Conservation (phyloP, 2,888 invertebrate species). For the Tenthredo distinguenda region DNA sequence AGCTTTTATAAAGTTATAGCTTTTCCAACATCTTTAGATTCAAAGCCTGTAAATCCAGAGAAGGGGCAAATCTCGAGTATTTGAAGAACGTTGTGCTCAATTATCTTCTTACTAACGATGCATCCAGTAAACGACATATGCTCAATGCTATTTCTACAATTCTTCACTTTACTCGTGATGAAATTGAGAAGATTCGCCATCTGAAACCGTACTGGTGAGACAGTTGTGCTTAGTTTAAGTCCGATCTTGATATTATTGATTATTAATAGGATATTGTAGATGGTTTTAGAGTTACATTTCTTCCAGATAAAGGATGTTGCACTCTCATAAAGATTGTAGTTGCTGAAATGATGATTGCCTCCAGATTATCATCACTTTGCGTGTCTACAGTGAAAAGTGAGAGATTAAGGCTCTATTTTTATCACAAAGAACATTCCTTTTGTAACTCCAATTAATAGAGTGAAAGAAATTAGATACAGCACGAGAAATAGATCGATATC, state of each 20-base stretch:
- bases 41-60: slow-evolving; percentile 87
- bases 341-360: neutral
- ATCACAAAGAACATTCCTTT: slow-evolving; percentile 20
- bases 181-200: slow-evolving; percentile 80
- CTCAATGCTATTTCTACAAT: slow-evolving; percentile 94
- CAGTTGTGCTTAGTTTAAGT: neutral
- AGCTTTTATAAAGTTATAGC: slow-evolving; percentile 26
- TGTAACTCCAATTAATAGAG: neutral
- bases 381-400: neutral
- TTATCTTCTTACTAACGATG: slow-evolving; percentile 86
- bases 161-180: slow-evolving; percentile 87
- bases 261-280: neutral
- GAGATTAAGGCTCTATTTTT: neutral
- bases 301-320: neutral
- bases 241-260: neutral
- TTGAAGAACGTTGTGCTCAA: slow-evolving; percentile 94
- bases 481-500: neutral
- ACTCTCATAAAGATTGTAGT: neutral
- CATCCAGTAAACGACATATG: slow-evolving; percentile 88
- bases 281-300: neutral
- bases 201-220: slow-evolving; percentile 59
- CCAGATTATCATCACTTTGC: neutral
- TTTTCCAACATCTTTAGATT: slow-evolving; percentile 78
- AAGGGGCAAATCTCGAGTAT: slow-evolving; percentile 94
- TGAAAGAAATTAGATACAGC: neutral